Evolutionary conservation across 1,140 invertebrate genomes (phyloP).

Genomic region (Dolichoris vasculosae): DNA sequence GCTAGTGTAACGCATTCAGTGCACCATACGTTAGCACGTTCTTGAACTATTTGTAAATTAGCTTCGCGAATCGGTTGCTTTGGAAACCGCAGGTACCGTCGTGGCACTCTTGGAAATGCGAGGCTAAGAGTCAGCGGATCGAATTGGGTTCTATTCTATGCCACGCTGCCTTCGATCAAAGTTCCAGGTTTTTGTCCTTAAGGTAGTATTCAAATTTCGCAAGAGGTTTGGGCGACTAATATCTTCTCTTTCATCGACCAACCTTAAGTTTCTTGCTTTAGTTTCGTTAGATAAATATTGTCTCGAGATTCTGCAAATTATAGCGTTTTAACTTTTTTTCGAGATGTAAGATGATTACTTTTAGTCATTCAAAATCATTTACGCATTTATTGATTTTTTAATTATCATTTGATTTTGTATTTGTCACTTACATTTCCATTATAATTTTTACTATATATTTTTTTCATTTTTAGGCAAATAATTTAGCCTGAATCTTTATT

Average conservation of each 20-base stretch:
- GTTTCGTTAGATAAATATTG: neutral
- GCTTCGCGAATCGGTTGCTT: conserved; percentile 5
- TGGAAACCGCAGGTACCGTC: neutral
- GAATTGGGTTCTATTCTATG: neutral
- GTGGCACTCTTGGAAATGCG: neutral
- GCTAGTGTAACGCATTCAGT: conserved; percentile 8
- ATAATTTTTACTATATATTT: conserved; percentile 8
- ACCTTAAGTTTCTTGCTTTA: neutral
- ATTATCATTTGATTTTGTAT: too few relatives aligned
- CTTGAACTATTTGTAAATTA: conserved; percentile 30
- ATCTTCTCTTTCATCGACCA: neutral
- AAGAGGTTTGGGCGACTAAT: neutral
- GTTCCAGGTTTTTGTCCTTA: conserved; percentile 32
- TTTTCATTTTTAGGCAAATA: neutral
- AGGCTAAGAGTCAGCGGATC: neutral
- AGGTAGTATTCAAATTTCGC: conserved; percentile 16
- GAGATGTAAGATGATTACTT: too few relatives aligned
- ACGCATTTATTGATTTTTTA: too few relatives aligned
- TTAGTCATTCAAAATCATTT: too few relatives aligned
- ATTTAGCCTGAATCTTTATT: too few relatives aligned
- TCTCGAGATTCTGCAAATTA: neutral
- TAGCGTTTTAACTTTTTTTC: neutral
- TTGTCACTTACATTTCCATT: conserved; percentile 5
- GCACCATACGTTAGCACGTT: neutral
- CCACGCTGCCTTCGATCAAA: conserved; percentile 33